Percentiles rank a stretch among this genome's conserved stretches.
Evolutionary conservation across 2,888 invertebrate species (phyloP).

Genomic region (Pachydiplax longipennis): DNA sequence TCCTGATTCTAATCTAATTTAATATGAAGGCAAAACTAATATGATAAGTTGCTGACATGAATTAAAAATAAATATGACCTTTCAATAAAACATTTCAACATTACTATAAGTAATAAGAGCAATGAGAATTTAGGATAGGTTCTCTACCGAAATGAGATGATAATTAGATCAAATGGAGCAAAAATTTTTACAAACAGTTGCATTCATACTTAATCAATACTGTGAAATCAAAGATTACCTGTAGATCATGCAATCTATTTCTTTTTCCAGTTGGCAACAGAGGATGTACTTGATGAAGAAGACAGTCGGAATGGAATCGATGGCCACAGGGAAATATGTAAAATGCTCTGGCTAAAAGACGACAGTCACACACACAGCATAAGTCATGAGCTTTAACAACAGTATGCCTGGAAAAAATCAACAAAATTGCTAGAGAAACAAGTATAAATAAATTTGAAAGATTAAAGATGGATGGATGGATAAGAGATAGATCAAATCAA

Average conservation of each 20-base stretch:
- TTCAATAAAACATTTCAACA: too few species aligned
- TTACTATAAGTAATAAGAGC: too few species aligned
- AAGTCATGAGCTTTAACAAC: conserved; percentile 79
- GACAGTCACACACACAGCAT: conserved; percentile 84
- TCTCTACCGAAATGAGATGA: background rate
- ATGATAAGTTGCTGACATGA: too few species aligned
- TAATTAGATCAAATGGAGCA: background rate
- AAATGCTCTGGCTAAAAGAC: conserved; percentile 85
- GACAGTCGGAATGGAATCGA: conserved; percentile 92
- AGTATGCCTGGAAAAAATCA: conserved; percentile 67
- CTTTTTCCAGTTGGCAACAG: conserved; percentile 66
- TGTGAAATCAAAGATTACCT: conserved; percentile 53
- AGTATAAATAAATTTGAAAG: too few species aligned
- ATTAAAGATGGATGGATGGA: too few species aligned
- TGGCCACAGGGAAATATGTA: conserved; percentile 96
- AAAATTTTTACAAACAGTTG: too few species aligned
- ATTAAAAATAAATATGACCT: too few species aligned
- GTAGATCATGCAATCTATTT: conserved; percentile 61
- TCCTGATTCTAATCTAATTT: too few species aligned
- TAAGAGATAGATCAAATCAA: background rate
- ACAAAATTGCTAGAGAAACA: too few species aligned
- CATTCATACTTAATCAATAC: background rate
- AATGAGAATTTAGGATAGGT: background rate
- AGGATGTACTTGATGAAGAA: conserved; percentile 78
- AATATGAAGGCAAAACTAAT: too few species aligned